These are phyloP conservation scores for Propithecus perrieri DNA, from an alignment of 2,797 vertebrate species.

Conservation along the genomic window DNA sequence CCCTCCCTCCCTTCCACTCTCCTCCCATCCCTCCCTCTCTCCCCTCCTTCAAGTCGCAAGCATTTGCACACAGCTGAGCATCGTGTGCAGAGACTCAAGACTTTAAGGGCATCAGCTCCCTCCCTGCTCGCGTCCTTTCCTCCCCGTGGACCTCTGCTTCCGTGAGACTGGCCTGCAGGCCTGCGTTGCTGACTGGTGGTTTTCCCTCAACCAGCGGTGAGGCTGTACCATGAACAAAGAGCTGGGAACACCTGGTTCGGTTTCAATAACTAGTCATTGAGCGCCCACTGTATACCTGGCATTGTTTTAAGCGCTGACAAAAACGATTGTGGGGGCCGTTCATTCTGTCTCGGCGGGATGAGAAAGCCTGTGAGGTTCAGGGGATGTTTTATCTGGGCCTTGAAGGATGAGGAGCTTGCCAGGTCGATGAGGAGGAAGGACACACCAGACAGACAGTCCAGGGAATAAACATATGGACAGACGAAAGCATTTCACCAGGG, in stretches of 20 bases:
- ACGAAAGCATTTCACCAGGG: background rate
- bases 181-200: background rate
- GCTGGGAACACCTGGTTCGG: background rate
- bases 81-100: background rate
- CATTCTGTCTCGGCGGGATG: background rate
- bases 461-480: background rate
- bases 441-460: background rate
- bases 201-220: background rate
- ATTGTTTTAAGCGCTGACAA: background rate
- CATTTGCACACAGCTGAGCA: background rate
- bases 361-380: background rate
- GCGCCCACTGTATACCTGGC: background rate
- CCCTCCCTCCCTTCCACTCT: background rate
- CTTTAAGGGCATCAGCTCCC: background rate
- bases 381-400: background rate
- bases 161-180: background rate
- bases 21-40: accelerated
- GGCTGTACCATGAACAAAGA: background rate
- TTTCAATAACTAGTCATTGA: background rate
- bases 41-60: background rate
- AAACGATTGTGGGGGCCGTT: background rate
- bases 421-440: background rate
- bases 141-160: background rate
- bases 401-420: background rate
- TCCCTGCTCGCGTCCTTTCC: background rate